Percentiles rank a stretch among this genome's conserved stretches.
Evolutionary conservation across 2,888 invertebrate species (phyloP).

Genomic region (Drosophila basisetae): DNA sequence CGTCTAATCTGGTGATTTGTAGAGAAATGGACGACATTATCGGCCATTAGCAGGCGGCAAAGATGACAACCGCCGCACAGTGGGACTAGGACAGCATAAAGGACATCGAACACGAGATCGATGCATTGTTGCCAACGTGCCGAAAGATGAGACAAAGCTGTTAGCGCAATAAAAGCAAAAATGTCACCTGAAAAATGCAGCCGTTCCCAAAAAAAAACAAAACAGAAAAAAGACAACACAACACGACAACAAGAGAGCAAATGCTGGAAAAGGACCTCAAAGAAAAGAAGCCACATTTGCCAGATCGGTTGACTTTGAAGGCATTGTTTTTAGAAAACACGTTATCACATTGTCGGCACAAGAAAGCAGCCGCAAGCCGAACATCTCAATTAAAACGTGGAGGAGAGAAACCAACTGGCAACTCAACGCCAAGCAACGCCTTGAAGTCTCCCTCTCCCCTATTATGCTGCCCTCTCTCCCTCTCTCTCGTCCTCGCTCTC

Average conservation of each 20-base stretch:
- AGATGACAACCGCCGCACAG: slow-evolving; percentile 73
- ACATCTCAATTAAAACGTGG: slow-evolving; percentile 52
- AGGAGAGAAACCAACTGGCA: slow-evolving; percentile 3
- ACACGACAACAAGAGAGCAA: slow-evolving; percentile 4
- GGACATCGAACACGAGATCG: slow-evolving; percentile 21
- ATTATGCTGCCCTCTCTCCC: neutral
- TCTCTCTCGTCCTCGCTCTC: neutral
- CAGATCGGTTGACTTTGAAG: slow-evolving; percentile 69
- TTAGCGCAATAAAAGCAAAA: slow-evolving; percentile 66
- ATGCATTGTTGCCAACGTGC: slow-evolving; percentile 72
- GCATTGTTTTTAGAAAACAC: slow-evolving; percentile 63
- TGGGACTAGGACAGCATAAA: slow-evolving; percentile 35
- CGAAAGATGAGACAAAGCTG: slow-evolving; percentile 72
- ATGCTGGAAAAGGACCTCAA: slow-evolving; percentile 36
- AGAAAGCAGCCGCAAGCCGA: slow-evolving; percentile 63
- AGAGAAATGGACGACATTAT: slow-evolving; percentile 72
- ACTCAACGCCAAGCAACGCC: slow-evolving; percentile 3
- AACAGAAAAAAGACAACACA: too few species aligned
- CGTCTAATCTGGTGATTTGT: slow-evolving; percentile 69
- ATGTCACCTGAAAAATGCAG: slow-evolving; percentile 72
- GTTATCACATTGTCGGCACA: slow-evolving; percentile 69
- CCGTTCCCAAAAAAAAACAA: slow-evolving; percentile 43
- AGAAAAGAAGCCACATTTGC: slow-evolving; percentile 41
- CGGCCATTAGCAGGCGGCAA: slow-evolving; percentile 53
- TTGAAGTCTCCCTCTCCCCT: slow-evolving; percentile 17